Evolutionary conservation across 2,888 invertebrate genomes (phyloP).

Genomic region (Plagiodera versicolora): DNA sequence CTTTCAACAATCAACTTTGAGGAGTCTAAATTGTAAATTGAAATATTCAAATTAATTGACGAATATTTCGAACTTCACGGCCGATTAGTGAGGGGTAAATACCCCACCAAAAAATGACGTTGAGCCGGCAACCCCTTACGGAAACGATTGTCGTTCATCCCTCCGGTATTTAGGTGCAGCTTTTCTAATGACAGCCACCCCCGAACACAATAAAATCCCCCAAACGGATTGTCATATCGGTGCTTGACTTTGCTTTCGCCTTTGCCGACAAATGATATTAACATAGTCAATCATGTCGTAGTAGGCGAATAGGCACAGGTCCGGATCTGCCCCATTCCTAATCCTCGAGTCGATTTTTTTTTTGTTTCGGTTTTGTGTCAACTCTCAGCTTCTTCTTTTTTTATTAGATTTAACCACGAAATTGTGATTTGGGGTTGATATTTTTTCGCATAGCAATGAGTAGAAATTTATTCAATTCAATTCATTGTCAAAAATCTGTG

Average conservation of each 20-base stretch:
- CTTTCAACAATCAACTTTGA: no score
- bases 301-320: conserved; percentile 35
- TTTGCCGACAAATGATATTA: conserved; percentile 52
- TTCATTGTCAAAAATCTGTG: no score
- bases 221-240: conserved; percentile 46
- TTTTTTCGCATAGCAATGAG: no score
- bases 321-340: not conserved
- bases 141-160: not conserved
- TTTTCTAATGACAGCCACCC: conserved; percentile 31
- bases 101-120: not conserved
- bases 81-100: not conserved
- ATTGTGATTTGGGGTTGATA: no score
- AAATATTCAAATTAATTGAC: no score
- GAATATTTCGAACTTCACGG: not conserved
- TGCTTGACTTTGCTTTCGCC: conserved; percentile 48
- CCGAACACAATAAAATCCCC: conserved; percentile 44
- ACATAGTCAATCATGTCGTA: conserved; percentile 54
- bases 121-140: conserved; percentile 3
- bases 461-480: no score
- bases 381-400: no score
- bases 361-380: no score
- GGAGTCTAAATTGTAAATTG: no score
- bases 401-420: no score
- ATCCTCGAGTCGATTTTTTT: no score
- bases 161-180: conserved; percentile 15